Conservation (phyloP, 2,113 vertebrate genomes). For the Lipotes vexillifer region DNA sequence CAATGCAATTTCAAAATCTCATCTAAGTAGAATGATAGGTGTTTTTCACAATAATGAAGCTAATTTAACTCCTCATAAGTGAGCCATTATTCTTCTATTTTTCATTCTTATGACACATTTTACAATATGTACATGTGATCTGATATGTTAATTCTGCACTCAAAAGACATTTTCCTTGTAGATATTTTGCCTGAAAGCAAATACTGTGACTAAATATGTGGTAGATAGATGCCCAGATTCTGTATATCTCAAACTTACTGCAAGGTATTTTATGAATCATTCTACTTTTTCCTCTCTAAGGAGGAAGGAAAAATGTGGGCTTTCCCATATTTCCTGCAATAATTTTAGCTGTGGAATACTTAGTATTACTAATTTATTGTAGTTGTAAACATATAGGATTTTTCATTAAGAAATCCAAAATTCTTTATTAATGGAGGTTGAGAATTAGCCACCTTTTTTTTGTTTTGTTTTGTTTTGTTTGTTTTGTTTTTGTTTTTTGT, state of each 20-base stretch:
- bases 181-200: not conserved
- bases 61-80: not conserved
- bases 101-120: not conserved
- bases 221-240: not conserved
- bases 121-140: not conserved
- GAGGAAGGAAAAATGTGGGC: not conserved
- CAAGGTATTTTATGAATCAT: not conserved
- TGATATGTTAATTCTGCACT: not conserved
- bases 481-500: too few relatives aligned
- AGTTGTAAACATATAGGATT: not conserved
- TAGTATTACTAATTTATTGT: not conserved
- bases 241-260: not conserved
- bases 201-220: not conserved
- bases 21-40: not conserved
- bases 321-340: not conserved
- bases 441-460: not conserved
- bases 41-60: not conserved
- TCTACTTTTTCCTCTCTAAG: not conserved
- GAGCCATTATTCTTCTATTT: not conserved
- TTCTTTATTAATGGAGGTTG: not conserved
- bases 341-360: not conserved
- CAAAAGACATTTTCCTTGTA: not conserved
- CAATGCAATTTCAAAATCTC: conserved; percentile 3
- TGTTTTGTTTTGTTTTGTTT: too few relatives aligned
- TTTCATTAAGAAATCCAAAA: not conserved